Percentiles rank a stretch among this genome's conserved stretches.
phyloP scores from a whole-genome alignment of 2,113 vertebrate species.

The Atherinomorus stipes region DNA sequence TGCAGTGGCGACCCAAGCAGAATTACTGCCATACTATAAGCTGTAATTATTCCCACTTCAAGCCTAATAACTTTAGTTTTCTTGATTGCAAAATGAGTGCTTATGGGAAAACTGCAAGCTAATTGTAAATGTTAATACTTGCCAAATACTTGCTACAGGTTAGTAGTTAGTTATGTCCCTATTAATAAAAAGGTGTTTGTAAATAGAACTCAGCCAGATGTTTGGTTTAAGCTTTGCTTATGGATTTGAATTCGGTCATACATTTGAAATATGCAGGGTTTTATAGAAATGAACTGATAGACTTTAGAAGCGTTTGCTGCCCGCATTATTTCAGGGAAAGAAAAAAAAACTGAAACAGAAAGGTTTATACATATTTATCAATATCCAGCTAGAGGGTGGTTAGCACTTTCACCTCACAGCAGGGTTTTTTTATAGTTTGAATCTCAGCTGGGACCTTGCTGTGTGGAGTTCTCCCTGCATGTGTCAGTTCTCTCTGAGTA shows the following conservation, averaged over 20 bases:
- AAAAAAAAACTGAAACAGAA: too few relatives aligned
- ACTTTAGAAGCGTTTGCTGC: too few relatives aligned
- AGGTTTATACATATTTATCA: too few relatives aligned
- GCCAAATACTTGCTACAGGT: not conserved
- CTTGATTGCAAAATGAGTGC: conserved; percentile 49
- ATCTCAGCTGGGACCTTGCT: too few relatives aligned
- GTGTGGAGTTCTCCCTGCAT: too few relatives aligned
- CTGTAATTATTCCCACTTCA: conserved; percentile 59
- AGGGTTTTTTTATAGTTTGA: too few relatives aligned
- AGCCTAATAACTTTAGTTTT: conserved; percentile 33
- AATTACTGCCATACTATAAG: conserved; percentile 24
- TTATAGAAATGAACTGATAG: too few relatives aligned
- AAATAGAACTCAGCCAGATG: conserved; percentile 29
- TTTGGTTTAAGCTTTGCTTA: conserved; percentile 7
- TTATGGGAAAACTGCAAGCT: conserved; percentile 37
- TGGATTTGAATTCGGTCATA: conserved; percentile 22
- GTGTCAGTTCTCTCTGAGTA: too few relatives aligned
- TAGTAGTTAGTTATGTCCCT: conserved; percentile 13
- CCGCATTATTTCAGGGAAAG: too few relatives aligned
- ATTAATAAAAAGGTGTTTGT: conserved; percentile 10
- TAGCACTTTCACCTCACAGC: too few relatives aligned
- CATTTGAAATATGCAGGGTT: not conserved
- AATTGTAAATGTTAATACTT: conserved; percentile 1
- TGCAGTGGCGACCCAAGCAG: conserved; percentile 2
- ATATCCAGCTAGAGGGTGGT: too few relatives aligned